Evolutionary conservation across 2,888 invertebrate genomes (phyloP).

Genomic region (Polymixis flavicincta): DNA sequence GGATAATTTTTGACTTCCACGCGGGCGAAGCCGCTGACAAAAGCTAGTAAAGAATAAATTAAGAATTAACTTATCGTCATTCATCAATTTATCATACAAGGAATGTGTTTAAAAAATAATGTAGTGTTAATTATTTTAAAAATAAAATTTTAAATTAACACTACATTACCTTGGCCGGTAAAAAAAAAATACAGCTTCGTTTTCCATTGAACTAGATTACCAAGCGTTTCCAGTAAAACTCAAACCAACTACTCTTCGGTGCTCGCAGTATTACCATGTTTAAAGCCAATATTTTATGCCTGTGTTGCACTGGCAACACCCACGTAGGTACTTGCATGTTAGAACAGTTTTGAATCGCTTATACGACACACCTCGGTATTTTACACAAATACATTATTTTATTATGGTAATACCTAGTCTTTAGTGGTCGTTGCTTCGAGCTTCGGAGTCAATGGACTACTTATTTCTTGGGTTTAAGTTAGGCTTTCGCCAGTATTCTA

Average conservation of each 20-base stretch:
- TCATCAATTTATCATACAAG: no score
- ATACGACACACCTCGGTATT: slow-evolving; percentile 46
- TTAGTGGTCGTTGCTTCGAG: slow-evolving; percentile 25
- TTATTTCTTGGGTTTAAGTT: slow-evolving; percentile 25
- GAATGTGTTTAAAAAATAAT: no score
- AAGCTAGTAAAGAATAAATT: no score
- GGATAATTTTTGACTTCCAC: no score
- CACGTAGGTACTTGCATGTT: slow-evolving; percentile 45
- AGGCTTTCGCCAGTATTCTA: background rate
- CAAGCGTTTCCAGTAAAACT: background rate
- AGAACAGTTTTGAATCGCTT: slow-evolving; percentile 55
- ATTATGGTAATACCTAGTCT: slow-evolving; percentile 38
- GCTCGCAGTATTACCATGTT: slow-evolving; percentile 39
- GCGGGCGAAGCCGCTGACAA: no score
- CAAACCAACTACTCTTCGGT: slow-evolving; percentile 3
- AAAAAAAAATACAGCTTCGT: no score
- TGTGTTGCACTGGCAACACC: slow-evolving; percentile 49
- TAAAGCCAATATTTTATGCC: slow-evolving; percentile 52
- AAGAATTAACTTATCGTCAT: no score
- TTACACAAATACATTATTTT: slow-evolving; percentile 48
- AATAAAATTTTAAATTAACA: no score
- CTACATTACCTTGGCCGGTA: no score
- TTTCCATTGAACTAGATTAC: slow-evolving; percentile 3
- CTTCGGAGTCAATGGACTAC: background rate
- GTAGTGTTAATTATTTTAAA: no score